Base-by-base conservation (phyloP, 2,888 invertebrate genomes). In the Lasius platythorax region DNA sequence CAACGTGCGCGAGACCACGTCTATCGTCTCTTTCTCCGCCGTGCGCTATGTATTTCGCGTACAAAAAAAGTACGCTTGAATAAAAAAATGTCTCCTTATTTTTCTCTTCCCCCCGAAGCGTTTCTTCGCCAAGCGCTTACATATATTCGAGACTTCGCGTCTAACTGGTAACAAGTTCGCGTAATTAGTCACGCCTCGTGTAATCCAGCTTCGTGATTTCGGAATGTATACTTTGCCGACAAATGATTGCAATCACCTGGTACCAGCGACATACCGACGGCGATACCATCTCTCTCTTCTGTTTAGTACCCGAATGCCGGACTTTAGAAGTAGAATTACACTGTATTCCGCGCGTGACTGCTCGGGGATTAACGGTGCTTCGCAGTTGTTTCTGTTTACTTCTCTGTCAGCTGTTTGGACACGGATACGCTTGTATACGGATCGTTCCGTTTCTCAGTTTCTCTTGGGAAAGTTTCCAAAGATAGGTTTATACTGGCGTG, bases 171-270 rank as follows among this genome's bases (percentile, higher is more conserved):
- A 78, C 58, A 58, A 78, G 70, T 30, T 70, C 58, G 30, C 33
- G 23, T 78, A 78, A 78, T 78, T 78, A 78, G 70, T 78, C 30
- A 58, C 43, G n/a, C 78, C 5, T 6, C 0, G n/a, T 70, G 40
- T 58, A 68, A 30, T 58, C n/a, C 56, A n/a, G 40, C 56, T 43
- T 37, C 30, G 70, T 78, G 70, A 78, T 78, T 68, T 53, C 56
- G 70, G 78, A 78, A 78, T 58, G 78, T 78, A 58, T 68, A 78
- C 70, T 70, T 78, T 78, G 70, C 43, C 58, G 70, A 78, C 78
- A 78, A 78, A 78, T 78, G 70, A 43, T 78, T 58, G 43, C 78
- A 78, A 78, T 78, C 78, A 78, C 70, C 78, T 78, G 70, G 58
- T 70, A 70, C 58, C 58, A 70, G 70, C 40, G 68, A 70, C 70